These are phyloP conservation scores for Pocillopora verrucosa DNA, from an alignment of 64 coral and sea anemone genomes.

Conservation along the genomic window DNA sequence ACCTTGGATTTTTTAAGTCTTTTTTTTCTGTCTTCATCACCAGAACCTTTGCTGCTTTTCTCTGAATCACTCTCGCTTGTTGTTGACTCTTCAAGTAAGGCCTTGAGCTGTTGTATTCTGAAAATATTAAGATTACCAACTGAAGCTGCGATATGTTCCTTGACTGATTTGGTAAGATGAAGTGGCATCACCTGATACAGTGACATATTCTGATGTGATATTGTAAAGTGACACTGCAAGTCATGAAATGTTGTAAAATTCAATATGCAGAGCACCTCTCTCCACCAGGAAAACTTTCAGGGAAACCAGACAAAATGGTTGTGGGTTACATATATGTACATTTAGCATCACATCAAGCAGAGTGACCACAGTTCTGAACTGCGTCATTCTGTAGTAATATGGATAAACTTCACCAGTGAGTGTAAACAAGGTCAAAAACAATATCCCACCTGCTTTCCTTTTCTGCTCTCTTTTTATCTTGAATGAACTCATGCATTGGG, in stretches of 20 bases:
- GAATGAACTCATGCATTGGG: constrained; percentile 79
- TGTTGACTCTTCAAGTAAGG: constrained; percentile 75
- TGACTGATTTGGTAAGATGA: not conserved
- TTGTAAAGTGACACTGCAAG: not conserved
- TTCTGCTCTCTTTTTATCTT: constrained; percentile 77
- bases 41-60: not conserved
- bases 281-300: too few relatives aligned
- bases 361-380: not conserved
- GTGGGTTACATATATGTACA: too few relatives aligned
- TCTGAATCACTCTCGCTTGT: constrained; percentile 67
- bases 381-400: not conserved
- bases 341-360: too few relatives aligned
- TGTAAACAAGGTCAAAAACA: too few relatives aligned
- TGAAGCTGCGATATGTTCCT: not conserved
- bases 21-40: not conserved
- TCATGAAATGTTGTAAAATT: not conserved
- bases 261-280: too few relatives aligned
- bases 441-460: constrained; percentile 61
- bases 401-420: not conserved
- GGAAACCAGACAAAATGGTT: too few relatives aligned
- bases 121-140: constrained; percentile 2
- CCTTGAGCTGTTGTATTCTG: constrained; percentile 76
- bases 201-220: not conserved
- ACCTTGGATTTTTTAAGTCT: constrained; percentile 29
- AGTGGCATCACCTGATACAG: not conserved